phyloP scores from a whole-genome alignment of 1,140 invertebrate species.

The Lethrus apterus region DNA sequence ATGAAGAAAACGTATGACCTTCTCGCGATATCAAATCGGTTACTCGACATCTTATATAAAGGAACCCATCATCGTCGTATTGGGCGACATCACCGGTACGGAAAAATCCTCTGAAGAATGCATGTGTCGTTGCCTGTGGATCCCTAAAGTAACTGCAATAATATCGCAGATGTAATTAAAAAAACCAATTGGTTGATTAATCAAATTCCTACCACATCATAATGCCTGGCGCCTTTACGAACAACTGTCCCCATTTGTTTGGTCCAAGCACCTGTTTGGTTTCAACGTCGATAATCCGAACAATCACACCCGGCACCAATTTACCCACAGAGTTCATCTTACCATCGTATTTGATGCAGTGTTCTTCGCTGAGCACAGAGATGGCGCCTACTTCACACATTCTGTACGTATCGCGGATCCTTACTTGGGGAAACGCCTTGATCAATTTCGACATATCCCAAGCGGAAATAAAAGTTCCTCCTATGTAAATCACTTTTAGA shows the following conservation, averaged over 20 bases:
- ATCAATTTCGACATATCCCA: constrained; percentile 18
- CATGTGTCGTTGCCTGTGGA: constrained; percentile 12
- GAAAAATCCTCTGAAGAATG: constrained; percentile 46
- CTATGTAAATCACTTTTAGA: constrained; percentile 26
- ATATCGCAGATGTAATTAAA: not conserved
- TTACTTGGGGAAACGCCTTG: constrained; percentile 13
- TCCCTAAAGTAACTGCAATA: constrained; percentile 31
- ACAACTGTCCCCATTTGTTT: constrained; percentile 27
- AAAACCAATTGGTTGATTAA: not conserved
- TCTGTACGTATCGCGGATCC: not conserved
- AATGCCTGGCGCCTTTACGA: constrained; percentile 23
- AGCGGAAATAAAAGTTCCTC: constrained; percentile 19
- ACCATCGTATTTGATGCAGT: not conserved
- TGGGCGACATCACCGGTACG: constrained; percentile 64
- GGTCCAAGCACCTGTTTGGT: constrained; percentile 16
- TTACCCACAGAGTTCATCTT: constrained; percentile 21
- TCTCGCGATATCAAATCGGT: constrained; percentile 50
- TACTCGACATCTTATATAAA: constrained; percentile 59
- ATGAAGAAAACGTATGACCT: constrained; percentile 37
- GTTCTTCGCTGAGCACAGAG: not conserved
- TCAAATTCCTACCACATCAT: constrained; percentile 27
- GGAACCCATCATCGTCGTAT: constrained; percentile 53
- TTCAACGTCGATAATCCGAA: constrained; percentile 25
- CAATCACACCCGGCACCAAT: constrained; percentile 20
- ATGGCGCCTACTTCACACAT: not conserved